Conservation (phyloP, 2,113 vertebrate species). For the Stegastes partitus region DNA sequence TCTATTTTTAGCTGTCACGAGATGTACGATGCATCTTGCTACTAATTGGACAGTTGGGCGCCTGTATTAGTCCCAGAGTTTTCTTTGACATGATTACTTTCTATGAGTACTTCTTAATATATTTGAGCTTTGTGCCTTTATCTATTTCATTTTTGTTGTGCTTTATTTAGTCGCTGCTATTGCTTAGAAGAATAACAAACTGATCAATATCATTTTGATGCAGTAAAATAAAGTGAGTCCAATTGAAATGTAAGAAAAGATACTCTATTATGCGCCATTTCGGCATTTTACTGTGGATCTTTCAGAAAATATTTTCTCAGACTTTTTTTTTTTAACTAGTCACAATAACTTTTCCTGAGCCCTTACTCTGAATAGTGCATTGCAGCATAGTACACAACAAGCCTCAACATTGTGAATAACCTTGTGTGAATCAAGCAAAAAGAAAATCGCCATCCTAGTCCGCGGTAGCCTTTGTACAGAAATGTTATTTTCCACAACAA, state of each 20-base stretch:
- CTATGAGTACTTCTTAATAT: neutral
- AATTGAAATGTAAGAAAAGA: neutral
- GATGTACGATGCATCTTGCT: conserved; percentile 20
- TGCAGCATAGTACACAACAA: conserved; percentile 19
- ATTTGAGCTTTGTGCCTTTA: neutral
- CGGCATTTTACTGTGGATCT: conserved; percentile 2
- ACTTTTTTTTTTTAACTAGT: conserved; percentile 1
- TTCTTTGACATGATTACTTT: conserved; percentile 5
- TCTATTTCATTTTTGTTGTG: neutral
- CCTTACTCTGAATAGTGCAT: conserved; percentile 4
- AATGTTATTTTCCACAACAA: conserved; percentile 51
- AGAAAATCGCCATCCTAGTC: conserved; percentile 12
- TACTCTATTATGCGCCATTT: neutral
- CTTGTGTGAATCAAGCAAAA: conserved; percentile 32
- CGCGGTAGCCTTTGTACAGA: conserved; percentile 26
- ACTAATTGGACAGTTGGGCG: neutral
- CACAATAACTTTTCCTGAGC: neutral
- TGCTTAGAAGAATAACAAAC: neutral
- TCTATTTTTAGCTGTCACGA: conserved; percentile 7
- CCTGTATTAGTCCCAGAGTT: conserved; percentile 9
- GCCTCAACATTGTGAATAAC: conserved; percentile 3
- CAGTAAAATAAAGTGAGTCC: neutral
- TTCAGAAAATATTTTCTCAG: neutral
- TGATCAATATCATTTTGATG: conserved; percentile 10
- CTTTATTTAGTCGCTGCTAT: neutral